A percentile compares a stretch with the other conserved stretches of the same genome.
These are phyloP conservation scores for Drosophila macrothrix DNA, from an alignment of 2,888 invertebrate genomes.

Conservation along the genomic window DNA sequence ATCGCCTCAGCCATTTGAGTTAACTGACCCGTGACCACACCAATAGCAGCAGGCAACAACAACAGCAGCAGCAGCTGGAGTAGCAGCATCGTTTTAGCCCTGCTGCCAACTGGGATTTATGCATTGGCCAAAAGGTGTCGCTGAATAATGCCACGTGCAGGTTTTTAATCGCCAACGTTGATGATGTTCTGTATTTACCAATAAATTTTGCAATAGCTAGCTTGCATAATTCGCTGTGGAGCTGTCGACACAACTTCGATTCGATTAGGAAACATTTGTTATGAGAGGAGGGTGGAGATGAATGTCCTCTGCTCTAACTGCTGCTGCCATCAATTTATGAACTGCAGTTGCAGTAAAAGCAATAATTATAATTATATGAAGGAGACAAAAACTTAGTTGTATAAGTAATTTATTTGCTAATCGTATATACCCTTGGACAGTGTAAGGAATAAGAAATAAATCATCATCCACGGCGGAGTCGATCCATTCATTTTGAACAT, in stretches of 20 bases:
- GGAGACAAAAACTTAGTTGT: not conserved
- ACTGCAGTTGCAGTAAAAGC: conserved; percentile 14
- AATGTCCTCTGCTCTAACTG: not conserved
- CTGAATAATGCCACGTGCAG: conserved; percentile 77
- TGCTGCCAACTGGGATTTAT: conserved; percentile 53
- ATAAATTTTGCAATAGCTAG: conserved; percentile 48
- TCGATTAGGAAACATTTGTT: conserved; percentile 56
- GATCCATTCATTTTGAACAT: not conserved
- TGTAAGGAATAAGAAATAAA: not conserved
- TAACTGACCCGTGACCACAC: conserved; percentile 58
- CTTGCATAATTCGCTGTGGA: conserved; percentile 45
- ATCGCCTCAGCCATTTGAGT: conserved; percentile 70
- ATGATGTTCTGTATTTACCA: conserved; percentile 53
- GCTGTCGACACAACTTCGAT: conserved; percentile 42
- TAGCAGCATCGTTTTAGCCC: conserved; percentile 12
- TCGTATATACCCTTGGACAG: not conserved
- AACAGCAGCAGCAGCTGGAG: not conserved
- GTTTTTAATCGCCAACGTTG: conserved; percentile 69
- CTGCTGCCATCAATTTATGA: conserved; percentile 36
- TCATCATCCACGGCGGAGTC: not conserved
- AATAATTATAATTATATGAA: no score
- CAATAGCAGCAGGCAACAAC: conserved; percentile 6
- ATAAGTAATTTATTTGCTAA: not conserved
- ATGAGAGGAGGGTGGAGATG: not conserved
- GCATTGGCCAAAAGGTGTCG: conserved; percentile 58